Evolutionary conservation across 2,113 vertebrate species (phyloP).

Genomic region (Anhinga anhinga): DNA sequence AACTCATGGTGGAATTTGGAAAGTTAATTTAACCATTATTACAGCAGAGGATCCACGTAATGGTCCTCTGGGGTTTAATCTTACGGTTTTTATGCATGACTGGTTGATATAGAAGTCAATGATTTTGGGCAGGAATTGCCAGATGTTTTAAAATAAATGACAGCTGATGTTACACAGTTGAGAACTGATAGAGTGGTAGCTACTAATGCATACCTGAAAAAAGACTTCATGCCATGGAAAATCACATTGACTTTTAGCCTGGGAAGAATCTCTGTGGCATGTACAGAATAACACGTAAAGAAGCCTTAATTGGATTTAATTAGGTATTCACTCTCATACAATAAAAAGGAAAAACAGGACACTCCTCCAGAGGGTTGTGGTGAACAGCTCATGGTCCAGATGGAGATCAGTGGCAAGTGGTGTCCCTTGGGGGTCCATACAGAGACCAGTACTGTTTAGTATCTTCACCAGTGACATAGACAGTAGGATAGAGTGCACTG

Average conservation of each 20-base stretch:
- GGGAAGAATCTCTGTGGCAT: neutral
- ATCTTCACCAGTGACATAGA: neutral
- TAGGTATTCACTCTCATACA: neutral
- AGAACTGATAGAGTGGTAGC: neutral
- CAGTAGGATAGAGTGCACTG: neutral
- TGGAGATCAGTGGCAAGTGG: neutral
- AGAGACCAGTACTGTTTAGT: neutral
- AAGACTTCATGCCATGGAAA: neutral
- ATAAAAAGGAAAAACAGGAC: neutral
- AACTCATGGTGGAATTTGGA: neutral
- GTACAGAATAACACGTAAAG: neutral
- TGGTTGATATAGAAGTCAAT: neutral
- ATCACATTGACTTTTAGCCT: neutral
- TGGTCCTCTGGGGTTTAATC: neutral
- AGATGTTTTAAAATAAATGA: neutral
- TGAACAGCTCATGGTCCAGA: neutral
- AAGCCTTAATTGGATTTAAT: neutral
- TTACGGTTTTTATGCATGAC: neutral
- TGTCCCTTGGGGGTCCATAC: too few relatives aligned
- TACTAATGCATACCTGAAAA: neutral
- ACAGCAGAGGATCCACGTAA: neutral
- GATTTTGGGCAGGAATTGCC: neutral
- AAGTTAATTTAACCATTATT: neutral
- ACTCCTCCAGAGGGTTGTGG: neutral
- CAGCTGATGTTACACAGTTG: neutral